Evolutionary conservation across 2,797 vertebrate genomes (phyloP), one percentile per base, ranked within the genome.

Genomic region (Hydrocynus forskahlii): DNA sequence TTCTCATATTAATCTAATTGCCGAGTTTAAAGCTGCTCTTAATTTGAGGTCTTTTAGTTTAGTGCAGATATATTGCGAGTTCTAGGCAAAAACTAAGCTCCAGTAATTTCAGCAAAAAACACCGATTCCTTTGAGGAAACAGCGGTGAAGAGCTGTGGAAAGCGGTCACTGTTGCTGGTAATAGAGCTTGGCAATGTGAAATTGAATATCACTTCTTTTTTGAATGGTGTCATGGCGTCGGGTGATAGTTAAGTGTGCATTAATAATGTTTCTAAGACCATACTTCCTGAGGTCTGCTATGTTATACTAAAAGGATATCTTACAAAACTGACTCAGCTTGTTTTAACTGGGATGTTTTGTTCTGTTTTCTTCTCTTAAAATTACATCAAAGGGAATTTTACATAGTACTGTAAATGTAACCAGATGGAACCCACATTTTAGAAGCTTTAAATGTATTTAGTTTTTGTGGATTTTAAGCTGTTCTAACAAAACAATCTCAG

Each of bases 21-120:
- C 48, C 6, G 17, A 25, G 17, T 68, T 75, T 40, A 50, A 45
- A 50, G 72, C 71, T 12, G 19, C 59, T 66, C 35, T 67, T 67
- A 29, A 67, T 67, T 81, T 75, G 50, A 21, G 23, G 43, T 4
- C 38, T 74, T 55, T 54, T 23, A 66, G 48, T 25, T 79, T n/a
- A 72, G 8, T 64, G 6, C 7, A 52, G 10, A 60, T 54, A 50
- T 25, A 68, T 8, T 8, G 8, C 10, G 8, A 8, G n/a, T 60
- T 60, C 38, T 60, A 54, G 23, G 43, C 43, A 45, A 45, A n/a
- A 35, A 45, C 43, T 4, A 52, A 52, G 16, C 6, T 19, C n/a
- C 45, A 75, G 40, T 50, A 8, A 38, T 77, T 57, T 69, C 40
- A 38, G 25, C 29, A 72, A 66, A 77, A 81, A 70, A 29, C 23